Evolutionary conservation across 2,888 invertebrate genomes (phyloP), one percentile per base, ranked within the genome.

Genomic region (Orthosia incerta): DNA sequence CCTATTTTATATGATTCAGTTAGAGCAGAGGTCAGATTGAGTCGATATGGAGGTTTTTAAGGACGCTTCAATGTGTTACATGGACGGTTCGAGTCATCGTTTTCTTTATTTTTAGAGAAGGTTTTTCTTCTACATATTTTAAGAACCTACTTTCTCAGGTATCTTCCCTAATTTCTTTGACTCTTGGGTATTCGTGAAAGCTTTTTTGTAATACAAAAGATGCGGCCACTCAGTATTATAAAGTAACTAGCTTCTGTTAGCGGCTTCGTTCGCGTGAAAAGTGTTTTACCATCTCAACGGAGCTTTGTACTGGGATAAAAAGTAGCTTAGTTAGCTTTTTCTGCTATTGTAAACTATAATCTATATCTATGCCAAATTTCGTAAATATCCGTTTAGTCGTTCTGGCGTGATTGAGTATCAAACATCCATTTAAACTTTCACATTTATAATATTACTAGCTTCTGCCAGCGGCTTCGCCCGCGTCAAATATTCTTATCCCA

Each of bases 1-100:
- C 51, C 66, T 71, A 76, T 78, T 84, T 78, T 74, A 66, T 82
- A 68, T 75, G 73, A 72, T 77, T 84, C 77, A 66, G 39, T 71
- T 60, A 72, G 73, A 69, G 56, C 57, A 7, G 48, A 66, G 75
- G 74, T 71, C 72, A 61, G 64, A 51, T 53, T 61, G 48, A 16
- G 65, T 31, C 53, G 48, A 80, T 62, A 55, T 62, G 48, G 63
- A 57, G 23, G 31, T 55, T 45, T 76, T 70, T 71, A 63, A 66
- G 55, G 31, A 64, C 20, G 50, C 12, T 56, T n/a, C 70, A 71
- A 66, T 57, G 45, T 76, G 81, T 81, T 53, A 45, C 64, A 45
- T 20, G 45, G 23, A 31, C n/a, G 20, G 55, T 63, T 56, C 31
- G 62, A 51, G n/a, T 60, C 75, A 63, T 75, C 62, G 18, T 2